phyloP scores from a whole-genome alignment of 2,888 invertebrate species.

The Watsonalla binaria region DNA sequence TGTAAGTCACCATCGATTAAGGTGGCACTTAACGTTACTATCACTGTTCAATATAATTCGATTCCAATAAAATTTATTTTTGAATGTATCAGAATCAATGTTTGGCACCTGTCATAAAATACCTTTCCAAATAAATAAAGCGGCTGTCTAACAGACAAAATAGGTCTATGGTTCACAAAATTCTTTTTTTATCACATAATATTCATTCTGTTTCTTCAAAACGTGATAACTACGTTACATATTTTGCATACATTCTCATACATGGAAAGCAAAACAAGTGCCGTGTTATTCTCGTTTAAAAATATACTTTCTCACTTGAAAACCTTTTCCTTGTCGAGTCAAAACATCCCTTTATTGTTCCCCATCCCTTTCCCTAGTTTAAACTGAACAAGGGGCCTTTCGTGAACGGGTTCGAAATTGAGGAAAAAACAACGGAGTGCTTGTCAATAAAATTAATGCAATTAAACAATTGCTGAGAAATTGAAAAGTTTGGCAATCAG shows the following conservation, averaged over 20 bases:
- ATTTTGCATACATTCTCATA: background rate
- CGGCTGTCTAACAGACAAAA: no score
- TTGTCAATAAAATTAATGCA: slow-evolving; percentile 35
- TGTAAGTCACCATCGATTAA: no score
- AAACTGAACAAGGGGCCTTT: slow-evolving; percentile 3
- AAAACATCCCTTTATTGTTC: background rate
- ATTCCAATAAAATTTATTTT: no score
- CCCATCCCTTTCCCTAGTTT: background rate
- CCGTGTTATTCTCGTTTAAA: background rate
- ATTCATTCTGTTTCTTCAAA: no score
- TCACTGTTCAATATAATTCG: no score
- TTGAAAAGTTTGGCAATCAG: background rate
- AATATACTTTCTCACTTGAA: background rate
- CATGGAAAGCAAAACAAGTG: background rate
- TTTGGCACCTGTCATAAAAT: no score
- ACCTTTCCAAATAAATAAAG: no score
- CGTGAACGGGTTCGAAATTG: slow-evolving; percentile 21
- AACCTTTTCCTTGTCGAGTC: background rate
- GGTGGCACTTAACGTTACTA: no score
- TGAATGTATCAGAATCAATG: no score
- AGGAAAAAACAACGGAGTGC: slow-evolving; percentile 18
- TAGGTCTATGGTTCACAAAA: no score
- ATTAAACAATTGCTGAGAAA: slow-evolving; percentile 3
- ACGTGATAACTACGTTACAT: no score
- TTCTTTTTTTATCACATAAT: no score